A percentile compares a stretch with the other conserved stretches of the same genome.
These are phyloP conservation scores for Mormyrops boulengeri DNA, from an alignment of 2,797 vertebrate genomes.

Conservation along the genomic window DNA sequence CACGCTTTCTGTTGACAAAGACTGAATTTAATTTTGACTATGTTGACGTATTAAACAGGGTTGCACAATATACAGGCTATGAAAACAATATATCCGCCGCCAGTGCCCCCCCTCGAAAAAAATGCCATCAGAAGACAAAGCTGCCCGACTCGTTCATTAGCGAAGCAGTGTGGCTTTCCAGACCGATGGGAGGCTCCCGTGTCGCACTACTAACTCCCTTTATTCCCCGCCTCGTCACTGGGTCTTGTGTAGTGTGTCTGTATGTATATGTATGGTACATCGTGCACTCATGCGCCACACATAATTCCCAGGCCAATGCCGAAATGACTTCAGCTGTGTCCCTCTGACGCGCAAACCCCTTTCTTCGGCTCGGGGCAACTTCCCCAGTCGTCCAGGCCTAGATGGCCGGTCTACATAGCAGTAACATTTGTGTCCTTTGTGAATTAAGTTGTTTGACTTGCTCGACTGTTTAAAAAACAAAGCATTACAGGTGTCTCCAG, in stretches of 20 bases:
- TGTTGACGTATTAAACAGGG: not conserved
- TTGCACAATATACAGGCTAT: not conserved
- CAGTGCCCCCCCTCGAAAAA: not conserved
- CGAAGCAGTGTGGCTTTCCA: not conserved
- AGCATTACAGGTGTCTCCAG: not conserved
- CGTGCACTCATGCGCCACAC: not conserved
- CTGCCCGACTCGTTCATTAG: not conserved
- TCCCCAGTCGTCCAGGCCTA: not conserved
- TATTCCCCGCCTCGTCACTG: not conserved
- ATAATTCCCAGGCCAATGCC: not conserved
- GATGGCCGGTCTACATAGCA: not conserved
- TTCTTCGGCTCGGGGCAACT: not conserved
- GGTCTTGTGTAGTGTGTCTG: not conserved
- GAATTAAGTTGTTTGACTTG: not conserved
- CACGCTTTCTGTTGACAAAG: not conserved
- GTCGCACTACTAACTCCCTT: not conserved
- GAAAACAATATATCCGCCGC: not conserved
- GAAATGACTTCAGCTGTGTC: not conserved
- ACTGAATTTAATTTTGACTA: not conserved
- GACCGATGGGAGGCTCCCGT: not conserved
- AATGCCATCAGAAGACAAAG: not conserved
- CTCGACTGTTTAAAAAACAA: not conserved
- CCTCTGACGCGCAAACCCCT: not conserved
- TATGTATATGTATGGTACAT: not conserved
- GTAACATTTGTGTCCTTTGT: not conserved